Evolutionary conservation across 2,888 invertebrate genomes (phyloP).

Genomic region (Drosophila cognata): DNA sequence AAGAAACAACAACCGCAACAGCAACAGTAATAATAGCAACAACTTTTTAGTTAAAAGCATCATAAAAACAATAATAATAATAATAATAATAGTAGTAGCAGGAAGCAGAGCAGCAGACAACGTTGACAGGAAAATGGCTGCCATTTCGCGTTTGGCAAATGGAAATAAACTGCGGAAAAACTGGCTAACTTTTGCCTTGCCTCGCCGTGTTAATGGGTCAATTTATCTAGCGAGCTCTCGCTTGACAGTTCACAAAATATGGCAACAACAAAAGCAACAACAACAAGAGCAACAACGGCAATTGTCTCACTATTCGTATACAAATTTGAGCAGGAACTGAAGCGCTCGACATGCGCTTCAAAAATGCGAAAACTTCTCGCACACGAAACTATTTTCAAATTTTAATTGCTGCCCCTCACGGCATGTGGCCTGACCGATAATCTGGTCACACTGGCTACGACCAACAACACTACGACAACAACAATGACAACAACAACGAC

Average conservation of each 20-base stretch:
- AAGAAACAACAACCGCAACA: constrained; percentile 9
- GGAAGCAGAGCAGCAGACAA: constrained; percentile 16
- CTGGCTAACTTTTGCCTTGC: constrained; percentile 56
- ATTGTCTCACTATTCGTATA: constrained; percentile 10
- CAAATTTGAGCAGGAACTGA: constrained; percentile 38
- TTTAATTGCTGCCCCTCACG: constrained; percentile 69
- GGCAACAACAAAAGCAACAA: constrained; percentile 35
- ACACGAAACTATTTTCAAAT: constrained; percentile 66
- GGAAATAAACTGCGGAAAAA: constrained; percentile 50
- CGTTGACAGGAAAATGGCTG: constrained; percentile 38
- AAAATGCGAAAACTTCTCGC: constrained; percentile 52
- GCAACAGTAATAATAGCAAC: constrained; percentile 33
- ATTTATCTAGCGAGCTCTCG: constrained; percentile 64
- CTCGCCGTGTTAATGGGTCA: constrained; percentile 71
- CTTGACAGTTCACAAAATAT: constrained; percentile 70
- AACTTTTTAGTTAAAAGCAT: constrained; percentile 10
- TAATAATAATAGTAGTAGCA: constrained; percentile 10
- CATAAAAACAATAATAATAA: constrained; percentile 34
- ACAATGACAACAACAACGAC: neutral
- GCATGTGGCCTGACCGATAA: constrained; percentile 26
- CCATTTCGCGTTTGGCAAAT: constrained; percentile 58
- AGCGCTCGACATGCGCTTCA: constrained; percentile 30
- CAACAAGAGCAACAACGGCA: constrained; percentile 24
- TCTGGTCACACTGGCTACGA: constrained; percentile 29
- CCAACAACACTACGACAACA: neutral